Conservation (phyloP, 2,888 invertebrate genomes). For the Chloromyia formosa region DNA sequence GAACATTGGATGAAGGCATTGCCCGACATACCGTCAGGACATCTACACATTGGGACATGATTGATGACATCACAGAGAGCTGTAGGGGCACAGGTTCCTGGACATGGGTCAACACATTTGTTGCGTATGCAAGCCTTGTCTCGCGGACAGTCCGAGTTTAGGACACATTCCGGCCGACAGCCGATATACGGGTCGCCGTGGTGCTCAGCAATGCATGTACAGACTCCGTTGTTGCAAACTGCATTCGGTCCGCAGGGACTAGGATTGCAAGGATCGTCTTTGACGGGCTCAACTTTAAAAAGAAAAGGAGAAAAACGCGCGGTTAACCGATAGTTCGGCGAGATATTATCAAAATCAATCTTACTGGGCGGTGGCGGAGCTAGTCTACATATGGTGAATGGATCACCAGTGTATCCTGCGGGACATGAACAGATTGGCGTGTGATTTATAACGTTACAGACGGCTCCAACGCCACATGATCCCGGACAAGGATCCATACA, state of each 20-base stretch:
- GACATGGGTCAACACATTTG: conserved; percentile 77
- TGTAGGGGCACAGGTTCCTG: conserved; percentile 74
- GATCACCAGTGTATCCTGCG: conserved; percentile 76
- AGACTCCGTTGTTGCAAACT: conserved; percentile 73
- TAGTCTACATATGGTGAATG: conserved; percentile 69
- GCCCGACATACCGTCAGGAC: conserved; percentile 74
- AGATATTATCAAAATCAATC: neutral
- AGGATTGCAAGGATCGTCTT: conserved; percentile 71
- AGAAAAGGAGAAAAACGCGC: neutral
- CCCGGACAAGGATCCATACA: conserved; percentile 85
- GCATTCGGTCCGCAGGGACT: conserved; percentile 83
- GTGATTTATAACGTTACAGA: conserved; percentile 75
- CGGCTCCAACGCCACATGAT: conserved; percentile 74
- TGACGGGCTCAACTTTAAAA: conserved; percentile 60
- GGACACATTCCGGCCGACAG: conserved; percentile 76
- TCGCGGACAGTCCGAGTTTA: conserved; percentile 73
- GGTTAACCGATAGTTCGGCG: neutral
- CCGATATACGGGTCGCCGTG: conserved; percentile 76
- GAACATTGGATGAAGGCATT: conserved; percentile 74
- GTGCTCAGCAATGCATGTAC: conserved; percentile 74
- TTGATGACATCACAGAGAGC: conserved; percentile 77
- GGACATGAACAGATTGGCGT: conserved; percentile 79
- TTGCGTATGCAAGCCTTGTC: conserved; percentile 74
- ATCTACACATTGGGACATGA: conserved; percentile 77
- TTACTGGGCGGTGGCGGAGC: conserved; percentile 42